phyloP scores from a whole-genome alignment of 2,797 vertebrate genomes.

The Rhynchotus rufescens region DNA sequence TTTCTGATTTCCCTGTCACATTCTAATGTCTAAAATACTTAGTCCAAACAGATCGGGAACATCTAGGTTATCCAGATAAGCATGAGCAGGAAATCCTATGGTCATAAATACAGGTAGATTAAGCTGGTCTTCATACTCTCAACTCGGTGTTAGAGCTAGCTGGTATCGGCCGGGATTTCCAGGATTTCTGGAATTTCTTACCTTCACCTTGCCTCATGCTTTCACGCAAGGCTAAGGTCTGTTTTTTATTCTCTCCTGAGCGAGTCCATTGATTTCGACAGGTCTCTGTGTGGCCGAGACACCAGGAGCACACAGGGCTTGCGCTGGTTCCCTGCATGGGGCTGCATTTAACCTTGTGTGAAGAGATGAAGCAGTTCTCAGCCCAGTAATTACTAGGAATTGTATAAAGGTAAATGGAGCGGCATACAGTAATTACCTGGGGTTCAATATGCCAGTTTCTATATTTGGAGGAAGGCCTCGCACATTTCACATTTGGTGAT shows the following conservation, averaged over 20 bases:
- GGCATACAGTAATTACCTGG: not conserved
- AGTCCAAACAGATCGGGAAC: conserved; percentile 19
- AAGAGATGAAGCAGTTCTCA: not conserved
- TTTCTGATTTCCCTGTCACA: conserved; percentile 69
- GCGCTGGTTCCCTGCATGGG: not conserved
- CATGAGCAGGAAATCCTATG: not conserved
- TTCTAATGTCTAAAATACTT: not conserved
- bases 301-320: not conserved
- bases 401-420: fast-evolving
- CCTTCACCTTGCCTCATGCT: not conserved
- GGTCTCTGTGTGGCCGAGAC: fast-evolving
- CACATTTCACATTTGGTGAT: not conserved
- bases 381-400: not conserved
- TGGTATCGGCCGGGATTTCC: not conserved
- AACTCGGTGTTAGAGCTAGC: fast-evolving
- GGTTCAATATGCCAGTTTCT: not conserved
- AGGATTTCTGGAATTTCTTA: not conserved
- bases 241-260: not conserved
- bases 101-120: not conserved
- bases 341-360: not conserved
- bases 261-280: not conserved
- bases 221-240: not conserved
- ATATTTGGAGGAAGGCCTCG: not conserved
- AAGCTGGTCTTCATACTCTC: fast-evolving
- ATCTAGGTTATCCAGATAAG: not conserved